Conservation (phyloP, 1,140 invertebrate genomes). For the Trichomalopsis sarcophagae region DNA sequence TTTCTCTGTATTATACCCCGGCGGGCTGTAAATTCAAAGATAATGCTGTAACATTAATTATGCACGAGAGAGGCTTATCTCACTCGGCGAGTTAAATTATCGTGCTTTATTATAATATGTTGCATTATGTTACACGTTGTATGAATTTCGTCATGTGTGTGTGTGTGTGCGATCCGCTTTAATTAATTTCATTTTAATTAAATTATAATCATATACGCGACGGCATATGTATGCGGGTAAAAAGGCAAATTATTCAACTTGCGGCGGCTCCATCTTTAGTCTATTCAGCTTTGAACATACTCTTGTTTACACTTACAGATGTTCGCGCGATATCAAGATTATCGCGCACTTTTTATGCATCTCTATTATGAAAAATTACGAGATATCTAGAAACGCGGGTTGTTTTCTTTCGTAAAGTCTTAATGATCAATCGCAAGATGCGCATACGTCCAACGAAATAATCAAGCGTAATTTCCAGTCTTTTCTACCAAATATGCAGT, state of each 20-base stretch:
- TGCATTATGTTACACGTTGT: neutral
- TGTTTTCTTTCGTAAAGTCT: too few relatives aligned
- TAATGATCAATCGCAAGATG: too few relatives aligned
- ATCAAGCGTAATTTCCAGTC: too few relatives aligned
- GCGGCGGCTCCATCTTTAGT: too few relatives aligned
- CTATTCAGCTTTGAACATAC: too few relatives aligned
- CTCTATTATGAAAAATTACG: too few relatives aligned
- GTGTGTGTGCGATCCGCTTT: neutral
- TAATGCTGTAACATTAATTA: slow-evolving; percentile 45
- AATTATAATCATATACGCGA: neutral
- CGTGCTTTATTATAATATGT: slow-evolving; percentile 33
- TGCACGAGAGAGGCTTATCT: slow-evolving; percentile 19
- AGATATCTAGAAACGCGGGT: too few relatives aligned
- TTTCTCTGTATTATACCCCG: slow-evolving; percentile 12
- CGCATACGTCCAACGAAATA: too few relatives aligned
- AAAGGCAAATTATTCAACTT: slow-evolving; percentile 3
- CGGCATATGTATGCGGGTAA: too few relatives aligned
- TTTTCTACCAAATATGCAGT: too few relatives aligned
- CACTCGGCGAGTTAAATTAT: slow-evolving; percentile 21
- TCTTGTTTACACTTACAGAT: neutral
- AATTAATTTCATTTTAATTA: slow-evolving; percentile 46
- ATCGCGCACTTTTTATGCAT: too few relatives aligned
- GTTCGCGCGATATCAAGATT: too few relatives aligned
- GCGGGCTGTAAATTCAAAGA: slow-evolving; percentile 38
- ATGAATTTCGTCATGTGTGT: neutral